Conservation (phyloP, 2,797 vertebrate genomes). For the Epinephelus coioides region DNA sequence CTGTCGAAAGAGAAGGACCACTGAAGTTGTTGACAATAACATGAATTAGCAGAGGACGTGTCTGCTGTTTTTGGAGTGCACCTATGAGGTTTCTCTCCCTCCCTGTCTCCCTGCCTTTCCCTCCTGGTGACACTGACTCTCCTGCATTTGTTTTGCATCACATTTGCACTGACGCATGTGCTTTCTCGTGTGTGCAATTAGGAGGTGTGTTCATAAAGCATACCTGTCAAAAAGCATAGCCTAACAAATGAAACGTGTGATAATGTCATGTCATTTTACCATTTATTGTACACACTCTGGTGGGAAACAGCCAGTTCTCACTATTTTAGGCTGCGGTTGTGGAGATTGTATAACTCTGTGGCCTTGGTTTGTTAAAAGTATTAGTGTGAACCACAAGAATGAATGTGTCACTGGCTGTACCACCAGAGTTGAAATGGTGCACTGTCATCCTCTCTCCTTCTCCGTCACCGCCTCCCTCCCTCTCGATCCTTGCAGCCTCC, state of each 20-base stretch:
- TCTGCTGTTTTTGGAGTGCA: slow-evolving; percentile 47
- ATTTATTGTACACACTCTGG: background rate
- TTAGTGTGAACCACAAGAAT: slow-evolving; percentile 56
- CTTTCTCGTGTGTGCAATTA: background rate
- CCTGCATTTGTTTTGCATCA: slow-evolving; percentile 53
- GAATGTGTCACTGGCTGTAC: slow-evolving; percentile 57
- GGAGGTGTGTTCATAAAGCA: background rate
- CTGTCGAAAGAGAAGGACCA: slow-evolving; percentile 7
- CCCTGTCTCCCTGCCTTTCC: slow-evolving; percentile 15
- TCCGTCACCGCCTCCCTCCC: slow-evolving; percentile 34
- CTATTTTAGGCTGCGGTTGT: slow-evolving; percentile 41
- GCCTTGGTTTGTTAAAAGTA: slow-evolving; percentile 54
- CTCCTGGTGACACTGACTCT: slow-evolving; percentile 20
- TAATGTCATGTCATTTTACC: background rate
- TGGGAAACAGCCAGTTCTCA: slow-evolving; percentile 24
- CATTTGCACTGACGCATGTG: slow-evolving; percentile 23
- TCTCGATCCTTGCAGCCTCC: slow-evolving; percentile 38
- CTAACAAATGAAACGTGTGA: background rate
- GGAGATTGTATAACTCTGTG: slow-evolving; percentile 36
- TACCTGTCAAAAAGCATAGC: background rate
- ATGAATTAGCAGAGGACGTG: slow-evolving; percentile 62
- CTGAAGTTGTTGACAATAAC: slow-evolving; percentile 71
- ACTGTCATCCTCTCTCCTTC: slow-evolving; percentile 68
- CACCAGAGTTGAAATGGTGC: slow-evolving; percentile 71
- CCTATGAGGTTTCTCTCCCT: slow-evolving; percentile 50